A percentile compares a stretch with the other conserved stretches of the same genome.
Evolutionary conservation across 2,888 invertebrate genomes (phyloP).

Genomic region (Chrysolina americana): DNA sequence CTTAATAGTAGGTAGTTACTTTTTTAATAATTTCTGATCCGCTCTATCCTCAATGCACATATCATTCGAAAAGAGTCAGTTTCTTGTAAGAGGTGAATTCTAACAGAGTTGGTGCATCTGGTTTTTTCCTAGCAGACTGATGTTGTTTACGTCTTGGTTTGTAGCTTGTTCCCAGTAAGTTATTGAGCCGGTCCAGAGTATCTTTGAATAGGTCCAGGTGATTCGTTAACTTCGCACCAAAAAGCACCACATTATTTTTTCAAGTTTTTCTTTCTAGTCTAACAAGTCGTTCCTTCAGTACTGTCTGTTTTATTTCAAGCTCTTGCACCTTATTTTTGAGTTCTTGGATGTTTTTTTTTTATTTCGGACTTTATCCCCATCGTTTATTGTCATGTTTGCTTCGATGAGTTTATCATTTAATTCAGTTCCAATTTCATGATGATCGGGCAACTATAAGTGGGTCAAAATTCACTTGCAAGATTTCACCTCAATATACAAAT

Average conservation of each 20-base stretch:
- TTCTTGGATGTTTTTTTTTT: not conserved
- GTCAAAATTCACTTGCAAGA: too few species aligned
- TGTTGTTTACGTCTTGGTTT: not conserved
- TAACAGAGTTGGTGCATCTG: too few species aligned
- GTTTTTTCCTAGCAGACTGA: too few species aligned
- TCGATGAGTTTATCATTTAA: not conserved
- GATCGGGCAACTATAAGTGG: too few species aligned
- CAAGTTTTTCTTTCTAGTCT: not conserved
- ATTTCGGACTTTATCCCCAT: not conserved
- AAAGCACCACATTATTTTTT: not conserved
- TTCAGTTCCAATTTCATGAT: too few species aligned
- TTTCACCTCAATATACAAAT: too few species aligned
- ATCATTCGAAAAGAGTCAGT: too few species aligned
- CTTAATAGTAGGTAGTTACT: too few species aligned
- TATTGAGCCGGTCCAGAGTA: not conserved
- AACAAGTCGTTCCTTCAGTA: not conserved
- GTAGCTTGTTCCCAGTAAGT: not conserved
- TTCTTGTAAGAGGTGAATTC: too few species aligned
- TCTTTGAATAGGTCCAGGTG: conserved; percentile 1
- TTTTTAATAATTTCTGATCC: too few species aligned
- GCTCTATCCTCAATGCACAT: too few species aligned
- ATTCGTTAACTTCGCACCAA: not conserved
- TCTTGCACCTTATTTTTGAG: conserved; percentile 1
- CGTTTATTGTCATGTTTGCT: not conserved
- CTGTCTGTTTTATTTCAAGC: not conserved